Evolutionary conservation across 1,140 invertebrate species (phyloP).

Genomic region (Phymorhynchus buccinoides): DNA sequence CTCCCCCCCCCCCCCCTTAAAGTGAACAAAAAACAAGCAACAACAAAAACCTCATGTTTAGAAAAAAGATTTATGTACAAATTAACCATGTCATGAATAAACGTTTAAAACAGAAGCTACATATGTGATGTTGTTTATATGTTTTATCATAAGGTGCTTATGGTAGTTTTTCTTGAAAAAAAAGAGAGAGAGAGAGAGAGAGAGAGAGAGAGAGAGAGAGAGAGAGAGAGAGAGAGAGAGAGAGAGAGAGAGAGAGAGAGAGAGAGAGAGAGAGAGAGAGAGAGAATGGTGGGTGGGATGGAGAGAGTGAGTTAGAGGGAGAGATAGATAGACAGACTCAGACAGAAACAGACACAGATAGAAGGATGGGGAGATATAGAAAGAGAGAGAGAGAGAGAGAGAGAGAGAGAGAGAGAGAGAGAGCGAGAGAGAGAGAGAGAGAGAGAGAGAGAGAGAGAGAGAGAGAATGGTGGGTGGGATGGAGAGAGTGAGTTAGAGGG

Average conservation of each 20-base stretch:
- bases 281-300: neutral
- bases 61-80: too few species aligned
- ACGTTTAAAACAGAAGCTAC: too few species aligned
- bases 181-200: neutral
- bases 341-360: neutral
- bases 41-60: too few species aligned
- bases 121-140: too few species aligned
- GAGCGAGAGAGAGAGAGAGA: slow-evolving; percentile 8
- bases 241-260: slow-evolving; percentile 23
- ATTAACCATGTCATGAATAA: too few species aligned
- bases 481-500: neutral
- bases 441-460: too few species aligned
- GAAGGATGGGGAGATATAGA: neutral
- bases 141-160: too few species aligned
- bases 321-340: neutral
- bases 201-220: slow-evolving; percentile 6
- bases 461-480: neutral
- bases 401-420: slow-evolving; percentile 11
- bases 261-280: neutral
- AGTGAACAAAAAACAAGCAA: too few species aligned
- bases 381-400: neutral
- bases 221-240: slow-evolving; percentile 13
- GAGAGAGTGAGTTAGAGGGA: neutral
- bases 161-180: too few species aligned
- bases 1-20: too few species aligned